Evolutionary conservation across 1,140 invertebrate species (phyloP), one percentile per base, ranked within the genome.

Genomic region (Drosophila ohnishii): DNA sequence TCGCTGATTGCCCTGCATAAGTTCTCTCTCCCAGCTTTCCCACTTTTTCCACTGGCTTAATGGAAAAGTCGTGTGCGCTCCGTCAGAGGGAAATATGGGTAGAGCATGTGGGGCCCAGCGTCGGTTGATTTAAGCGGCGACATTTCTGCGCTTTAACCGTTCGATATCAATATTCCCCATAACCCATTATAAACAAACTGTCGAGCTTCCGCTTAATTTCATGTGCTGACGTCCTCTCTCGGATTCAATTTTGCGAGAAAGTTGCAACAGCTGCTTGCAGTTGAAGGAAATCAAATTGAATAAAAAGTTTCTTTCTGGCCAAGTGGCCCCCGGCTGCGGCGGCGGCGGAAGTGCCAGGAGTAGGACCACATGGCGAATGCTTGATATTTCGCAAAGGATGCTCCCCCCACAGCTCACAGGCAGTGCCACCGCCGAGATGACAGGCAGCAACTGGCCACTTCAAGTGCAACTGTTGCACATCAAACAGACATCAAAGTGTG

Each of bases 381-480:
- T 80, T 75, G 70, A 80, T 80, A 75, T 61, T 80, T 63, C 71
- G 44, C 58, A 78, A 61, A 65, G 70, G 61, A 63, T n/a, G 51
- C 51, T 47, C 62, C 32, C 14, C 65, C 11, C 45, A 50, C 32
- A 30, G 19, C 53, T 42, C 42, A 45, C 13, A 14, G 44, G 6
- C 44, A 47, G 39, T 16, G 37, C 37, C 37, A 51, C 30, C 51
- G 4, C 19, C 30, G 39, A 69, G 65, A 51, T 69, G 65, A 66
- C 65, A 66, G 65, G 47, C 65, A 63, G 62, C 62, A 63, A 77
- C 75, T 77, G 74, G 73, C 67, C 55, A 66, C 75, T 66, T 80
- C 63, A 80, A 76, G 51, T 84, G 81, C 69, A 84, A 84, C 81
- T 84, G 81, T 84, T 84, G 81, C 81, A 85, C 81, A 85, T 80